phyloP scores from a whole-genome alignment of 1,140 invertebrate species.

The Heliothis subflexa region DNA sequence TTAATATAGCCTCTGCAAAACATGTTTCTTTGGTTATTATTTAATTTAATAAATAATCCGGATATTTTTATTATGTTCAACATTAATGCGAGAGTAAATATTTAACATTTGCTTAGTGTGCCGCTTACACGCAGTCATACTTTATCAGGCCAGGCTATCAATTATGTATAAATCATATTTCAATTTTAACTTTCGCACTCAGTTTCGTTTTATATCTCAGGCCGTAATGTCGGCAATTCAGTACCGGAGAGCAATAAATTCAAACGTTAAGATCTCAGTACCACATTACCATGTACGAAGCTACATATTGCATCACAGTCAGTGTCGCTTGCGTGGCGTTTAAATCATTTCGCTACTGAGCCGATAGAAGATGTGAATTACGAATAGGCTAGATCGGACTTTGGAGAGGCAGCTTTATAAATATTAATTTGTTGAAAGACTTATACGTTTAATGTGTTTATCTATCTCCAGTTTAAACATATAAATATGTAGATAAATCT shows the following conservation, averaged over 20 bases:
- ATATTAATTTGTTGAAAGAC: slow-evolving; percentile 45
- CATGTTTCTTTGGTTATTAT: neutral
- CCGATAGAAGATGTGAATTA: slow-evolving; percentile 35
- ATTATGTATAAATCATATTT: slow-evolving; percentile 37
- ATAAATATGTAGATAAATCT: slow-evolving; percentile 34
- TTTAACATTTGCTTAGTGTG: slow-evolving; percentile 13
- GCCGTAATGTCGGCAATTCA: slow-evolving; percentile 37
- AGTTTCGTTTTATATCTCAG: slow-evolving; percentile 35
- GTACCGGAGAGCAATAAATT: slow-evolving; percentile 43
- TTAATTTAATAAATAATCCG: slow-evolving; percentile 17
- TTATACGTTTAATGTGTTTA: slow-evolving; percentile 42
- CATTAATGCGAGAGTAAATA: slow-evolving; percentile 3
- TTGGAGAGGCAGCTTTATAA: slow-evolving; percentile 39
- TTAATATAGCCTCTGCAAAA: slow-evolving; percentile 1
- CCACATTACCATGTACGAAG: slow-evolving; percentile 57
- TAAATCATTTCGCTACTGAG: slow-evolving; percentile 58
- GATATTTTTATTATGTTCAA: slow-evolving; percentile 2
- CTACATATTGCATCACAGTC: slow-evolving; percentile 59
- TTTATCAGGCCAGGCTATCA: neutral
- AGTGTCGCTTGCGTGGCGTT: slow-evolving; percentile 55
- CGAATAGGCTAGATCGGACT: slow-evolving; percentile 29
- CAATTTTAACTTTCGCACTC: slow-evolving; percentile 30
- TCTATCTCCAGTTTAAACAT: slow-evolving; percentile 27
- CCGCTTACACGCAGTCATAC: slow-evolving; percentile 2
- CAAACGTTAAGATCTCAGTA: slow-evolving; percentile 52